Evolutionary conservation across 2,888 invertebrate genomes (phyloP).

Genomic region (Cyaniris semiargus): DNA sequence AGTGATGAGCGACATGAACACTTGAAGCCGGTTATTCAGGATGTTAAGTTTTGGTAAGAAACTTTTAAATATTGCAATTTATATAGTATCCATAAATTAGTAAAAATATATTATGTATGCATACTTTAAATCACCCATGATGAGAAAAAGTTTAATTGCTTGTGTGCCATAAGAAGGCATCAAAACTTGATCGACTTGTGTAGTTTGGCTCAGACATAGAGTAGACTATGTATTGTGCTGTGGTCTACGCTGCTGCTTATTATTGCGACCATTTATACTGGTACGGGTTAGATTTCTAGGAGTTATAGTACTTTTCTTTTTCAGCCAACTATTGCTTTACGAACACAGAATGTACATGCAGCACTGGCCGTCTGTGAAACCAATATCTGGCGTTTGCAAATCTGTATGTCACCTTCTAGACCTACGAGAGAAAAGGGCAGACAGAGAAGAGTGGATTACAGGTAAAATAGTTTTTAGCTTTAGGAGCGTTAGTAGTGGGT

Average conservation of each 20-base stretch:
- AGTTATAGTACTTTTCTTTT: conserved; percentile 39
- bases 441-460: conserved; percentile 45
- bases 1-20: conserved; percentile 53
- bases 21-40: conserved; percentile 51
- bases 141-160: too few relatives aligned
- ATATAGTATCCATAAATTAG: neutral
- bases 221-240: too few relatives aligned
- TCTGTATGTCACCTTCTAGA: conserved; percentile 49
- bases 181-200: too few relatives aligned
- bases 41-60: conserved; percentile 59
- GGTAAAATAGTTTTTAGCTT: conserved; percentile 44
- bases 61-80: conserved; percentile 26
- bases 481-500: too few relatives aligned
- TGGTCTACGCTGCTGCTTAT: too few relatives aligned
- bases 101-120: too few relatives aligned
- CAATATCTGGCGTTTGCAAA: conserved; percentile 62
- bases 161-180: too few relatives aligned
- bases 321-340: conserved; percentile 57
- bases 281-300: neutral
- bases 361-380: conserved; percentile 63
- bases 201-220: too few relatives aligned
- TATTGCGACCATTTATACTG: too few relatives aligned
- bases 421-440: conserved; percentile 32
- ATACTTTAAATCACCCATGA: too few relatives aligned
- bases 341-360: conserved; percentile 61